Base-by-base conservation (phyloP, 2,888 invertebrate genomes). In the Drosophila borborema region DNA sequence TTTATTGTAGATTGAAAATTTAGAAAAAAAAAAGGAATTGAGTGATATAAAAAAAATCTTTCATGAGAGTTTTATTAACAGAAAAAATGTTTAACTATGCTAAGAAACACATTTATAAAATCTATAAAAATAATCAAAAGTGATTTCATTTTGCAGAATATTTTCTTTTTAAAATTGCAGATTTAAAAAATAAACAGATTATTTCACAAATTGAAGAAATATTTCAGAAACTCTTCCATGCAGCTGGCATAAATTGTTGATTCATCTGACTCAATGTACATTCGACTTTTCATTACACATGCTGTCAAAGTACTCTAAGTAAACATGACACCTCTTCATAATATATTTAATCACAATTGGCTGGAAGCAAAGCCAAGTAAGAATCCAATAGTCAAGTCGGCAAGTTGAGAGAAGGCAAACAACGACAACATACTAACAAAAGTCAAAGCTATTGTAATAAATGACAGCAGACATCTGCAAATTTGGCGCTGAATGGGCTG, bases 391-490 rank as follows among this genome's bases (percentile, higher is more conserved):
- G 67, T 63, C 64, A 34, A 65, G 67, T 56, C 64, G 48, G 64
- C 53, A 54, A 54, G 48, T 51, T 3, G 16, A 9, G 56, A 45
- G 38, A 58, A 58, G 40, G 55, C 80, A 75, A 76, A 76, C 79
- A 78, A 80, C 72, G 80, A 76, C 80, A 81, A 81, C 82, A 83
- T 78, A 83, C 90, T 89, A 90, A 89, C 88, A 90, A 83, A 91
- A 91, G 91, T 91, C 89, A 91, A 90, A 90, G 86, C 89, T 89
- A 92, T 91, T 92, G 89, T 92, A 91, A 92, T 92, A 92, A 92
- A 92, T 92, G 92, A 92, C 91, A 91, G 90, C 90, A 90, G 89
- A 90, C 92, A 91, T 89, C 89, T 88, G 80, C 75, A 80, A 79
- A 79, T 68, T 78, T 68, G 70, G 70, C 61, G 36, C 31, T 53